These are phyloP conservation scores for Heterodera schachtii DNA, from an alignment of 1,140 invertebrate species.

Conservation along the genomic window DNA sequence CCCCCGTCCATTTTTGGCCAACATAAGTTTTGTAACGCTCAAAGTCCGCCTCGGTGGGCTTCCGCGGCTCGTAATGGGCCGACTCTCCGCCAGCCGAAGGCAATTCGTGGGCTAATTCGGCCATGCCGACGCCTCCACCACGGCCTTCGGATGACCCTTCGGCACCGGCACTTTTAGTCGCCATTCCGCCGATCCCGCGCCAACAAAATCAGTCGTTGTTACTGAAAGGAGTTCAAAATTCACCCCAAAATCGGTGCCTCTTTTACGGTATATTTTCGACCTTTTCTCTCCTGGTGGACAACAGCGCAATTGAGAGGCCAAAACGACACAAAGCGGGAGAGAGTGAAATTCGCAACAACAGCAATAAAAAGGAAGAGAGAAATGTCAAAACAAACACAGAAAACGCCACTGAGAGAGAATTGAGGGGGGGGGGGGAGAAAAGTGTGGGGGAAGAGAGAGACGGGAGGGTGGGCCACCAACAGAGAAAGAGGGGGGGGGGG, in stretches of 20 bases:
- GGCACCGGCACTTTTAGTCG: slow-evolving; percentile 18
- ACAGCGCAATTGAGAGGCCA: background rate
- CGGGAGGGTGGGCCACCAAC: background rate
- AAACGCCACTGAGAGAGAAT: slow-evolving; percentile 11
- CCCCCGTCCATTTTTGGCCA: slow-evolving; percentile 40
- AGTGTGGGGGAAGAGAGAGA: background rate
- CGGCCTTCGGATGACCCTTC: slow-evolving; percentile 2
- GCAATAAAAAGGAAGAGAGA: background rate
- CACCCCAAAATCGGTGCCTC: no score
- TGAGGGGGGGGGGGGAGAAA: background rate
- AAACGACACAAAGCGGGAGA: slow-evolving; percentile 7
- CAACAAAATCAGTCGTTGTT: background rate
- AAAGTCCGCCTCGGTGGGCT: slow-evolving; percentile 37
- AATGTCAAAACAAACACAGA: slow-evolving; percentile 8
- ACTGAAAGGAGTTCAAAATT: background rate
- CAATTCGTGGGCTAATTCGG: background rate
- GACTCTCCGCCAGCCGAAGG: background rate
- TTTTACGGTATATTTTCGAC: background rate
- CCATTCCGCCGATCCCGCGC: slow-evolving; percentile 11
- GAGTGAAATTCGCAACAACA: slow-evolving; percentile 4
- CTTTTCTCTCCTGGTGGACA: background rate
- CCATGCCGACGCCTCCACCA: background rate
- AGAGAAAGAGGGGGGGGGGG: no score
- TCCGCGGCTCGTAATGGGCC: slow-evolving; percentile 10
- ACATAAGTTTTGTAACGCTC: slow-evolving; percentile 35